Percentiles rank a stretch among this genome's conserved stretches.
These are phyloP conservation scores for Protomyctophum bolini DNA, from an alignment of 2,113 vertebrate genomes.

Conservation along the genomic window DNA sequence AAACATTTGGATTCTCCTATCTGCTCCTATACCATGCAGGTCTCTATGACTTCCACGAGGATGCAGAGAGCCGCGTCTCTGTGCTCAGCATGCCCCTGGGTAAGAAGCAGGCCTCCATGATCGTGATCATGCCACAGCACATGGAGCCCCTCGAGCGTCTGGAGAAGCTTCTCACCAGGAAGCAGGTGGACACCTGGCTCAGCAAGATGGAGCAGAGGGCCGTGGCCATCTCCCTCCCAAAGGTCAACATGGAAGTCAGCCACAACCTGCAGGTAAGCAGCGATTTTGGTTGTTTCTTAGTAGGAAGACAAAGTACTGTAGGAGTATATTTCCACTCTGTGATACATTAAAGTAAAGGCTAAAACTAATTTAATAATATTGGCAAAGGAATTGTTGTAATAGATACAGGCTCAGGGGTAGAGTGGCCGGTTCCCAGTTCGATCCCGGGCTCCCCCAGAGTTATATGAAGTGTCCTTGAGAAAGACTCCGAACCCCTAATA, in stretches of 20 bases:
- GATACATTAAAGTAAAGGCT: background rate
- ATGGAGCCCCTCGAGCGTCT: slow-evolving; percentile 90
- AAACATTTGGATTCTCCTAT: background rate
- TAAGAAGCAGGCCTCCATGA: slow-evolving; percentile 93
- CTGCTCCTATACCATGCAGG: slow-evolving; percentile 69
- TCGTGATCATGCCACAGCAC: slow-evolving; percentile 92
- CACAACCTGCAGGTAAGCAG: slow-evolving; percentile 89
- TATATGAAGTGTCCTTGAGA: no score
- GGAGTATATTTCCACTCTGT: background rate
- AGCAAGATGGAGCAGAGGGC: slow-evolving; percentile 88
- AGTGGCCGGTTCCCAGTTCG: no score
- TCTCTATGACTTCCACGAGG: slow-evolving; percentile 89
- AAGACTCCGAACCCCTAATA: no score
- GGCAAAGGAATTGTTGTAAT: background rate
- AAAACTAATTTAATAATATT: no score
- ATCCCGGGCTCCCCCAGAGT: no score
- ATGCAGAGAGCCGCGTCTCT: slow-evolving; percentile 84
- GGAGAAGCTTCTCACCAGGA: slow-evolving; percentile 91
- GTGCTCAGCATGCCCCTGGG: slow-evolving; percentile 92
- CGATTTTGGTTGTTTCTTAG: no score
- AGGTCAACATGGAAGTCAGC: slow-evolving; percentile 89
- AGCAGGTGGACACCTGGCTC: slow-evolving; percentile 90
- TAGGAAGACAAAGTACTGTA: no score
- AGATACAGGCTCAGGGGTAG: background rate
- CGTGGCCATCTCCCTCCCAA: slow-evolving; percentile 93